phyloP scores from a whole-genome alignment of 1,140 invertebrate species.

The Neodiprion lecontei region DNA sequence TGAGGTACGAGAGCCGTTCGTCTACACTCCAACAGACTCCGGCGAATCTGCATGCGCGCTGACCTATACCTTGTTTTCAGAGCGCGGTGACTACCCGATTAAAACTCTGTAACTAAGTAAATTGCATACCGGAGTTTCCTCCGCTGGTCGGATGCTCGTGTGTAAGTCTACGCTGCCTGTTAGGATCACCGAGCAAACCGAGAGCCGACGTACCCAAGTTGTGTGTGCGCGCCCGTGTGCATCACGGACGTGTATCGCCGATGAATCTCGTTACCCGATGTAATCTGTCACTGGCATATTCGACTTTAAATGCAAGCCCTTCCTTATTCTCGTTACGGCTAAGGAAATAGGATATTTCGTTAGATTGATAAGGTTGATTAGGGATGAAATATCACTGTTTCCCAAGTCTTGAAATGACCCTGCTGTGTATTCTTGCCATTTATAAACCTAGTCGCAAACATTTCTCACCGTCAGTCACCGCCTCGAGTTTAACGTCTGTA shows the following conservation, averaged over 20 bases:
- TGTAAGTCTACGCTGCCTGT: not conserved
- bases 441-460: not conserved
- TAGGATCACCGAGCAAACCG: not conserved
- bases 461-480: not conserved
- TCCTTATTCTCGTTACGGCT: not conserved
- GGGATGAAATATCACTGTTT: slow-evolving; percentile 2
- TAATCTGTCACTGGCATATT: slow-evolving; percentile 1
- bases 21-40: too few species aligned
- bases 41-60: too few species aligned
- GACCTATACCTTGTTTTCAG: too few species aligned
- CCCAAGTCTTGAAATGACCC: not conserved
- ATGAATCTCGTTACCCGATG: not conserved
- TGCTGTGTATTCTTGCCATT: too few species aligned
- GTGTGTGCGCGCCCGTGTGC: not conserved
- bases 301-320: not conserved
- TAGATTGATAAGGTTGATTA: slow-evolving; percentile 1
- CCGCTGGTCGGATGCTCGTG: too few species aligned
- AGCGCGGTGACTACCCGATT: too few species aligned
- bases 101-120: too few species aligned
- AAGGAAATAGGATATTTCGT: not conserved
- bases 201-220: not conserved
- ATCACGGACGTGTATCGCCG: too few species aligned
- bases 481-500: not conserved
- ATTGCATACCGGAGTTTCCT: too few species aligned
- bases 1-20: too few species aligned